Evolutionary conservation across 2,797 vertebrate species (phyloP).

Genomic region (Diplodus puntazzo): DNA sequence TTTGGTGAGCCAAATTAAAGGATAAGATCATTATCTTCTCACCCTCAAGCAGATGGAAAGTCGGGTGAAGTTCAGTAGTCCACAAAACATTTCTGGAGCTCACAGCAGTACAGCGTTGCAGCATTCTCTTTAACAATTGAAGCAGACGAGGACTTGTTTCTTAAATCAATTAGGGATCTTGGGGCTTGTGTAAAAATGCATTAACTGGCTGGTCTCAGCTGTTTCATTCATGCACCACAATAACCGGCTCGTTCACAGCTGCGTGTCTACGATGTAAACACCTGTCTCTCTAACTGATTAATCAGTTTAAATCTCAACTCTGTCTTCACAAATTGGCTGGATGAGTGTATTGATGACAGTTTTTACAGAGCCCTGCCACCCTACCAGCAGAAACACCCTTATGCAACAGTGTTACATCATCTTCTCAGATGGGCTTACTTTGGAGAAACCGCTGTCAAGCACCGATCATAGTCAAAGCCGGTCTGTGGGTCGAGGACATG

Average conservation of each 20-base stretch:
- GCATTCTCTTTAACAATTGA: too few species aligned
- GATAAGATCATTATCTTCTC: too few species aligned
- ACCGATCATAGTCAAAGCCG: conserved; percentile 15
- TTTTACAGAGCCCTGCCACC: background rate
- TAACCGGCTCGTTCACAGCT: background rate
- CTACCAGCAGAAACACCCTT: conserved; percentile 26
- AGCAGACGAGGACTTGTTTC: too few species aligned
- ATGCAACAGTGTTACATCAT: conserved; percentile 21
- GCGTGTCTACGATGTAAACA: background rate
- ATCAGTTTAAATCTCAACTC: background rate
- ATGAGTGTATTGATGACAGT: conserved; percentile 8
- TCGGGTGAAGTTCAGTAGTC: too few species aligned
- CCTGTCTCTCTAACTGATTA: background rate
- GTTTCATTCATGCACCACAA: background rate
- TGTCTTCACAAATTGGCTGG: background rate
- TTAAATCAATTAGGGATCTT: too few species aligned
- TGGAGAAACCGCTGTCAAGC: conserved; percentile 47
- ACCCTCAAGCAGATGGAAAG: too few species aligned
- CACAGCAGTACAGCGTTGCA: too few species aligned
- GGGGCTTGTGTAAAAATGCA: background rate
- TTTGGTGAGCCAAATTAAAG: too few species aligned
- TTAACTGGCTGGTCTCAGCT: background rate
- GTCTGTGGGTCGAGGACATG: conserved; percentile 23
- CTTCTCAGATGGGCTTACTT: conserved; percentile 12
- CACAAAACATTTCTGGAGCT: too few species aligned